phyloP scores from a whole-genome alignment of 2,113 vertebrate genomes.

The Urocynchramus pylzowi region DNA sequence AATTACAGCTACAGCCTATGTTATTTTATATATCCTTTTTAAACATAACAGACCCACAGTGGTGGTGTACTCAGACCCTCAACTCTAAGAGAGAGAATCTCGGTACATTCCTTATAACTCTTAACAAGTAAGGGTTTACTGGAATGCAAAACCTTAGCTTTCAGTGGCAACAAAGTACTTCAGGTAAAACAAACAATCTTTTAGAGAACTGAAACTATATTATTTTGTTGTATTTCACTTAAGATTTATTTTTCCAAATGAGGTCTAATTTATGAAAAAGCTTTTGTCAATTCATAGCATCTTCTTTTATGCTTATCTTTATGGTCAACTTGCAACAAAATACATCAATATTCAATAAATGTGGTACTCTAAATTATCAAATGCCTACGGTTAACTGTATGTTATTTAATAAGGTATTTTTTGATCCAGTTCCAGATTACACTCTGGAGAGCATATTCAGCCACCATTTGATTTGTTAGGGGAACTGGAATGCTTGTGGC shows the following conservation, averaged over 20 bases:
- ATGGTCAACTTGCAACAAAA: background rate
- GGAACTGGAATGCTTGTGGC: background rate
- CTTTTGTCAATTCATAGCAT: background rate
- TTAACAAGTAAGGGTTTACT: background rate
- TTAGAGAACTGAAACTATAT: background rate
- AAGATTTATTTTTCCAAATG: background rate
- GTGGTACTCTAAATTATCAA: background rate
- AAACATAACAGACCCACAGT: background rate
- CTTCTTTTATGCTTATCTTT: background rate
- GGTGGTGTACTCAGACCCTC: background rate
- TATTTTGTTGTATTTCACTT: background rate
- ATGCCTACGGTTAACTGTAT: background rate
- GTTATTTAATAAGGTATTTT: background rate
- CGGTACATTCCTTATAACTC: background rate
- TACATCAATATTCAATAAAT: background rate
- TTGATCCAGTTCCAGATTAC: background rate
- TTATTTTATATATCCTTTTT: background rate
- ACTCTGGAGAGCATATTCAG: background rate
- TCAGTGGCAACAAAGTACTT: background rate
- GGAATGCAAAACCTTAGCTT: background rate
- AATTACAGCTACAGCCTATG: background rate
- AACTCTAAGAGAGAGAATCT: background rate
- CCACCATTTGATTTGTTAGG: background rate
- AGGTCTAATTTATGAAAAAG: background rate
- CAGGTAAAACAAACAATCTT: background rate